Evolutionary conservation across 2,888 invertebrate genomes (phyloP), one percentile per base, ranked within the genome.

Genomic region (Hirtodrosophila confusa): DNA sequence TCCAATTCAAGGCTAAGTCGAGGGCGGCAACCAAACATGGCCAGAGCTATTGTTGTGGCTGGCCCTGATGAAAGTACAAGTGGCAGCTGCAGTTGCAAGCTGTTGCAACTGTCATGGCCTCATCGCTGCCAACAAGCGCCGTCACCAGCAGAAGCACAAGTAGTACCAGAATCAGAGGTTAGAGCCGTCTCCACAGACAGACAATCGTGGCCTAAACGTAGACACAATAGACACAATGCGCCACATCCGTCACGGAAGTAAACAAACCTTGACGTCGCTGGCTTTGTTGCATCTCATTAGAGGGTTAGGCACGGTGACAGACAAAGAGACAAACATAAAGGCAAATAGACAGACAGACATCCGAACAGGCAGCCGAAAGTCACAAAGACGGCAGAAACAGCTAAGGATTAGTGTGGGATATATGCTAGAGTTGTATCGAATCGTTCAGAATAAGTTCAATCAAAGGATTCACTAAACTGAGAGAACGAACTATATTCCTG

Each of bases 221-320:
- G 62, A 83, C 75, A 75, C 73, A 86, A 79, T 83, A 39, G 65
- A 56, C 31, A 31, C 31, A 31, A 31, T 63, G 58, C 86, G 57
- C 31, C 63, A 65, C 63, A 69, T 86, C 62, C 74, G 78, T 74
- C 63, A 67, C 88, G 82, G 82, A 83, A 79, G 88, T 86, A 88
- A 83, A 88, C 86, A 76, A 86, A 70, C 88, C 82, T 83, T 88
- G 82, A 69, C 69, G 82, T 54, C 56, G 75, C 41, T 69, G 68
- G 53, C 63, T 57, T 77, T 67, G 67, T 67, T 79, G 79, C 82
- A 86, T 76, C 88, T 88, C 86, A 82, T 82, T 82, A 86, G 64
- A 51, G 63, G 47, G 61, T 29, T 37, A 68, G 58, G 40, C 66
- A 57, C 27, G 47, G 48, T 35, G 37, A 54, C 58, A 67, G 61